phyloP scores from a whole-genome alignment of 2,888 invertebrate species.

The Nipponacmea schrenckii region DNA sequence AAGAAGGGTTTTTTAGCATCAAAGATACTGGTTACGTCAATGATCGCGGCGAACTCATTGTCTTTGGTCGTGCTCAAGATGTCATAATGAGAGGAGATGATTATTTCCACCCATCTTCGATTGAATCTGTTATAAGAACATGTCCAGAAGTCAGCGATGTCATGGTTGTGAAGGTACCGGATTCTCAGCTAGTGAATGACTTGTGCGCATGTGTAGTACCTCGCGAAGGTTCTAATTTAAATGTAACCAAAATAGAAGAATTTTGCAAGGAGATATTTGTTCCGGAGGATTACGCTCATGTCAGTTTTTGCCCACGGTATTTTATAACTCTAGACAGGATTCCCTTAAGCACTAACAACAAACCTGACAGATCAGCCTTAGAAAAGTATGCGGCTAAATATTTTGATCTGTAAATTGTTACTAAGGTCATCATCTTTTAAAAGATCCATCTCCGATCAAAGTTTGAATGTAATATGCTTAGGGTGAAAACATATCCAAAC shows the following conservation, averaged over 20 bases:
- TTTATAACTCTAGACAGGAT: too few relatives aligned
- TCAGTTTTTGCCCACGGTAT: too few relatives aligned
- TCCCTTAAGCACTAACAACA: too few relatives aligned
- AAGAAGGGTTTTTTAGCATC: slow-evolving; percentile 12
- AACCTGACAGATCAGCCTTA: background rate
- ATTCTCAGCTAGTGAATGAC: background rate
- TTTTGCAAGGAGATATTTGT: slow-evolving; percentile 13
- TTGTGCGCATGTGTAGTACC: slow-evolving; percentile 6
- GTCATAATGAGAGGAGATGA: slow-evolving; percentile 18
- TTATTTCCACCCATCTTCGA: slow-evolving; percentile 19
- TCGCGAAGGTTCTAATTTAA: background rate
- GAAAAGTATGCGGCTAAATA: background rate
- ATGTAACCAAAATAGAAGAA: background rate
- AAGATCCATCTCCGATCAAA: too few relatives aligned
- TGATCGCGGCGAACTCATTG: slow-evolving; percentile 10
- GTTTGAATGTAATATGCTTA: too few relatives aligned
- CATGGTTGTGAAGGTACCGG: background rate
- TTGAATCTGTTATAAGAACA: slow-evolving; percentile 17
- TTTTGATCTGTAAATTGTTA: slow-evolving; percentile 1
- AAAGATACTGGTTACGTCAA: slow-evolving; percentile 17
- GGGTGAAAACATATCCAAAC: too few relatives aligned
- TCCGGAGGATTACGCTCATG: background rate
- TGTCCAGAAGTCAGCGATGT: slow-evolving; percentile 4
- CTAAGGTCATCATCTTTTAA: too few relatives aligned
- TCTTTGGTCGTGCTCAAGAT: slow-evolving; percentile 17